Evolutionary conservation across 2,797 vertebrate species (phyloP).

Genomic region (Pterois miles): DNA sequence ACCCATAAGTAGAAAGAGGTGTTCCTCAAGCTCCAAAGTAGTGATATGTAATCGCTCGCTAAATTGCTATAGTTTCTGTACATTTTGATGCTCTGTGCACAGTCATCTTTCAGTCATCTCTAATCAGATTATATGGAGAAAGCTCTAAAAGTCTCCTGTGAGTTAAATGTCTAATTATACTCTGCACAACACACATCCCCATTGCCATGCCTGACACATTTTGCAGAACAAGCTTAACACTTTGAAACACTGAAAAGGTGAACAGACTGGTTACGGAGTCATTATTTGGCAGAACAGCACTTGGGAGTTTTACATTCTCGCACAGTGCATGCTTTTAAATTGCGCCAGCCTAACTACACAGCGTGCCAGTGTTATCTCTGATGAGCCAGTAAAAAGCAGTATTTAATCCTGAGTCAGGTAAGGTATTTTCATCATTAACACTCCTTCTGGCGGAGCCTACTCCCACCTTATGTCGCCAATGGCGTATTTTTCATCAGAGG

Average conservation of each 20-base stretch:
- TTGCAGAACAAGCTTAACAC: constrained; percentile 20
- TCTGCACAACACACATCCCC: constrained; percentile 1
- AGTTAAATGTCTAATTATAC: constrained; percentile 51
- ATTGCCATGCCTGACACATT: constrained; percentile 27
- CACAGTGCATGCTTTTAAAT: constrained; percentile 26
- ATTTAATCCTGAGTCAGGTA: constrained; percentile 23
- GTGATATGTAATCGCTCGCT: constrained; percentile 15
- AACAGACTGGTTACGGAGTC: constrained; percentile 26
- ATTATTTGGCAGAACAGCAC: constrained; percentile 21
- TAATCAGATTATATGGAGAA: constrained; percentile 19
- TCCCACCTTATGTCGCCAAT: not conserved
- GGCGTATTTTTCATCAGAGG: constrained; percentile 16
- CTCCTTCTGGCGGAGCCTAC: not conserved
- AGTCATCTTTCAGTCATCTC: constrained; percentile 32
- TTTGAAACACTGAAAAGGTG: constrained; percentile 39
- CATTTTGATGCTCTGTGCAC: constrained; percentile 8
- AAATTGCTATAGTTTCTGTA: constrained; percentile 30
- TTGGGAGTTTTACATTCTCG: constrained; percentile 37
- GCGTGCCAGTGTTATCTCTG: constrained; percentile 29
- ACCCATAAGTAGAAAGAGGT: constrained; percentile 8
- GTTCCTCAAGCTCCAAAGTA: not conserved
- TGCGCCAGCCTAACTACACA: constrained; percentile 13
- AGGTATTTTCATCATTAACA: constrained; percentile 22
- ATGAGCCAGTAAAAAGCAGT: constrained; percentile 10
- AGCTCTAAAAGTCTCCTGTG: constrained; percentile 35